A percentile compares a stretch with the other conserved stretches of the same genome.
Conservation (phyloP, 92 coral and sea anemone species). For the Palythoa caribaeorum region DNA sequence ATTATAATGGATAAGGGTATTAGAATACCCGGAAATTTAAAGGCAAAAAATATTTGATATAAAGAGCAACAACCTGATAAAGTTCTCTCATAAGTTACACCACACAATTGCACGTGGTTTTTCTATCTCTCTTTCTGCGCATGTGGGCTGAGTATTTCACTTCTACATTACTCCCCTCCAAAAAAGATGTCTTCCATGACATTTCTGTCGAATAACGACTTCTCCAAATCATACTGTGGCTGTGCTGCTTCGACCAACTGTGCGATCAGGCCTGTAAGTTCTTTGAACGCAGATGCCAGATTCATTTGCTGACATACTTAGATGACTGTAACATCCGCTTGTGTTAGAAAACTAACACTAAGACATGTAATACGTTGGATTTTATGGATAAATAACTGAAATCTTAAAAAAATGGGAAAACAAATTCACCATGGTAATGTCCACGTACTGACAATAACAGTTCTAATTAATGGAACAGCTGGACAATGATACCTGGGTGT, state of each 20-base stretch:
- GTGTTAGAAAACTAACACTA: constrained; percentile 29
- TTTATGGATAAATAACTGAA: not conserved
- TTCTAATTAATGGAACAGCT: constrained; percentile 4
- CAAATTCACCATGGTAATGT: constrained; percentile 5
- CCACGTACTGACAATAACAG: constrained; percentile 25
- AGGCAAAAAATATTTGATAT: no score
- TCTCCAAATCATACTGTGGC: not conserved
- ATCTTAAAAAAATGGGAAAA: not conserved
- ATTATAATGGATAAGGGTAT: no score
- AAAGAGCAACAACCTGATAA: no score
- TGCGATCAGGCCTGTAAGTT: constrained; percentile 26
- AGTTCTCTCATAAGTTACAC: no score
- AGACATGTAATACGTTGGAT: not conserved
- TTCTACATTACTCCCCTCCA: constrained; percentile 15
- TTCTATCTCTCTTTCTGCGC: no score
- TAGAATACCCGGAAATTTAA: no score
- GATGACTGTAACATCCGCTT: constrained; percentile 38
- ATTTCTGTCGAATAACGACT: constrained; percentile 14
- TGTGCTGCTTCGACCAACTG: constrained; percentile 22
- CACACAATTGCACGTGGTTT: no score
- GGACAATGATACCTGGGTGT: constrained; percentile 10
- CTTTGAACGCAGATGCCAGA: constrained; percentile 28
- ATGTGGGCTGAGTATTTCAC: not conserved
- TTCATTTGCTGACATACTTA: constrained; percentile 2
- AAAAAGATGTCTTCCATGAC: constrained; percentile 18